A percentile compares a stretch with the other conserved stretches of the same genome.
These are phyloP conservation scores for Cygnus olor DNA, from an alignment of 2,797 vertebrate genomes.

Conservation along the genomic window DNA sequence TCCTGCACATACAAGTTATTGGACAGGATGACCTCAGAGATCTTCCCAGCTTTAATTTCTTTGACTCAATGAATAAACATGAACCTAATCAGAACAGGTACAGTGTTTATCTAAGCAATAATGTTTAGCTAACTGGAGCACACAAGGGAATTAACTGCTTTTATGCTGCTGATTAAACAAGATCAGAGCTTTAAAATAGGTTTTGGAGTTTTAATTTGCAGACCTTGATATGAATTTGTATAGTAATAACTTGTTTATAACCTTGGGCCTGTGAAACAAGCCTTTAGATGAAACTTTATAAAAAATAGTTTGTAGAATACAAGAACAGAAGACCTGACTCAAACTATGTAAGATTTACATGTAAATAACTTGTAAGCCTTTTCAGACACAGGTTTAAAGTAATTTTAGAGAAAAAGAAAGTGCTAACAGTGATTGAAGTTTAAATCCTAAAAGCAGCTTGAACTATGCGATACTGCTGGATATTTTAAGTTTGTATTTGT, in stretches of 20 bases:
- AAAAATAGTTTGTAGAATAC: neutral
- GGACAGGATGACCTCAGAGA: constrained; percentile 9
- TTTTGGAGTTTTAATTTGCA: constrained; percentile 50
- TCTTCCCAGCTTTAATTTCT: neutral
- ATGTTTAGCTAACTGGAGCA: constrained; percentile 16
- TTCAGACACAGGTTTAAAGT: neutral
- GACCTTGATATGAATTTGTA: neutral
- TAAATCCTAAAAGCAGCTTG: neutral
- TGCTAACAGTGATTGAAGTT: neutral
- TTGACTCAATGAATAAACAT: constrained; percentile 58
- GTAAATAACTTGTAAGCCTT: neutral
- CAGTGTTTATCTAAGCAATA: constrained; percentile 63
- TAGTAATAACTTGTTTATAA: neutral
- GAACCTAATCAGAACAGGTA: constrained; percentile 29
- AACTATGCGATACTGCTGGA: neutral
- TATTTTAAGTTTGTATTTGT: neutral
- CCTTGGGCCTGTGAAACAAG: constrained; percentile 2
- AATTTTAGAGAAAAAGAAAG: neutral
- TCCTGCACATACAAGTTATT: neutral
- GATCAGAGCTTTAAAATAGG: constrained; percentile 33
- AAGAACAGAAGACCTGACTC: neutral
- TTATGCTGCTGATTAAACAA: constrained; percentile 58
- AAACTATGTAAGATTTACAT: neutral
- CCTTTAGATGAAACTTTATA: neutral
- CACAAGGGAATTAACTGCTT: constrained; percentile 14